phyloP scores from a whole-genome alignment of 2,888 invertebrate species.

The Idaea straminata region DNA sequence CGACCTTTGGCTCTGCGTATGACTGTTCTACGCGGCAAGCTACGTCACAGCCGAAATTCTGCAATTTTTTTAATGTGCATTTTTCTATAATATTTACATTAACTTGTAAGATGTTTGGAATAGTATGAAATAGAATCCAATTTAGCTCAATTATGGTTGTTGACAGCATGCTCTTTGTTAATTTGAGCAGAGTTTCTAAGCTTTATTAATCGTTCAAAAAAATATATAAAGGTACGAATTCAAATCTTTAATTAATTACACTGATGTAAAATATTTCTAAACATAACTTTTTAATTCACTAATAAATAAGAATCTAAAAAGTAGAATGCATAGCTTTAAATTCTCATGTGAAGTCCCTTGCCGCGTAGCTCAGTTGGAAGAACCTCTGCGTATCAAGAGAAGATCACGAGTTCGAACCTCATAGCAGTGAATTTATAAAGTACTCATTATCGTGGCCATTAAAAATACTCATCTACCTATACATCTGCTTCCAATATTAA shows the following conservation, averaged over 20 bases:
- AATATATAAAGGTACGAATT: not conserved
- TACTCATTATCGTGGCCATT: not conserved
- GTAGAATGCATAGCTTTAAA: not conserved
- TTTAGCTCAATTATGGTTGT: not conserved
- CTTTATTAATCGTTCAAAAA: not conserved
- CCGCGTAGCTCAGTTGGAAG: not conserved
- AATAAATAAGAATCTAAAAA: not conserved
- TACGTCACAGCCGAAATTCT: no score
- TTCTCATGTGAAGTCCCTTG: not conserved
- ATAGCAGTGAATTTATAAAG: not conserved
- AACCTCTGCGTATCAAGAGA: not conserved
- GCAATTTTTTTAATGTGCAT: no score
- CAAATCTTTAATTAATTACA: not conserved
- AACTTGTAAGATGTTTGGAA: no score
- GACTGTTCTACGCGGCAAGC: no score
- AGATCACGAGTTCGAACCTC: no score
- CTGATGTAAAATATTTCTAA: not conserved
- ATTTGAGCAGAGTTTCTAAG: not conserved
- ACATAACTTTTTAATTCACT: not conserved
- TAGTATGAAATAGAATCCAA: not conserved
- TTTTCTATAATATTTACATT: no score
- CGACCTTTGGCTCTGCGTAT: no score
- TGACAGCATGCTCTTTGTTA: not conserved
- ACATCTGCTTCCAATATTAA: not conserved
- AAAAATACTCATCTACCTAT: not conserved